Conservation (phyloP, 1,140 invertebrate species). For the Phocides pigmalion region DNA sequence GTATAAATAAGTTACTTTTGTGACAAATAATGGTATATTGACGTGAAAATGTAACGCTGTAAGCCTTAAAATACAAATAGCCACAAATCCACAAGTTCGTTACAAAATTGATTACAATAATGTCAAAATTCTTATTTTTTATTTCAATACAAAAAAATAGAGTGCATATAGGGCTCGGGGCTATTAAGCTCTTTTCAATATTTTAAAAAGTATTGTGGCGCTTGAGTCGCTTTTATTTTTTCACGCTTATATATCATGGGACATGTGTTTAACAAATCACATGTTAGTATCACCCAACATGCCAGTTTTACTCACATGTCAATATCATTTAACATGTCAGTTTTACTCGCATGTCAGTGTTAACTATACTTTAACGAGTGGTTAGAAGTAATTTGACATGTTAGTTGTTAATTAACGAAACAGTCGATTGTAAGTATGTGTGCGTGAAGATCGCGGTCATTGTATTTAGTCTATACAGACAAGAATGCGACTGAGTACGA, state of each 20-base stretch:
- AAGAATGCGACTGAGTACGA: constrained; percentile 63
- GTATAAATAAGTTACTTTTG: no score
- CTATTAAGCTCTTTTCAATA: no score
- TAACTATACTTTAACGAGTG: constrained; percentile 17
- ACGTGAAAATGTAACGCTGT: no score
- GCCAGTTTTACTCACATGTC: neutral
- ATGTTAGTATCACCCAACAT: constrained; percentile 12
- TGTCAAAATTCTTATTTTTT: no score
- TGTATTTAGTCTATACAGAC: constrained; percentile 52
- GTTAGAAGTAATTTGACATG: constrained; percentile 39
- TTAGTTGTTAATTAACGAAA: constrained; percentile 33
- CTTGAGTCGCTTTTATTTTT: no score
- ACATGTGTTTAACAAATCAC: constrained; percentile 11
- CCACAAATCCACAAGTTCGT: no score
- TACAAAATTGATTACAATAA: no score
- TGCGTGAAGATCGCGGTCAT: constrained; percentile 36
- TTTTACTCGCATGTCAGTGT: neutral
- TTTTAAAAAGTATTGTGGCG: no score
- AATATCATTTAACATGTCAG: constrained; percentile 5
- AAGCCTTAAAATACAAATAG: no score
- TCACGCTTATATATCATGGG: neutral
- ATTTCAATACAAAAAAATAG: no score
- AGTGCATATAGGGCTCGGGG: no score
- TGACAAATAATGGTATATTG: no score
- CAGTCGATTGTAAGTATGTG: constrained; percentile 33